A percentile compares a stretch with the other conserved stretches of the same genome.
These are phyloP conservation scores for Pyrocephalus nanus DNA, from an alignment of 2,797 vertebrate species.

Conservation along the genomic window DNA sequence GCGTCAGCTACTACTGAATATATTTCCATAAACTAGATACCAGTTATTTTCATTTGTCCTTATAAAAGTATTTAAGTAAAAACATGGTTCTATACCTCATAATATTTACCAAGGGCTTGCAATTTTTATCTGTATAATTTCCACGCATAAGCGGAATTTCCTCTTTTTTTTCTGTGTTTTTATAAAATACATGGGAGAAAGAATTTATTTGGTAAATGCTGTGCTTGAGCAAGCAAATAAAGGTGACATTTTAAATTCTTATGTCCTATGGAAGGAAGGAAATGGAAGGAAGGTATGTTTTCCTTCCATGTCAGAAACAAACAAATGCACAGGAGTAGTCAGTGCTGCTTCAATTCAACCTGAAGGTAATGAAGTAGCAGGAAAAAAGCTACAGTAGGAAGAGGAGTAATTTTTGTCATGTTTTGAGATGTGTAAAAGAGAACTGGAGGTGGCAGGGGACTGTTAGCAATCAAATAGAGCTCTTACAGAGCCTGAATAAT, in stretches of 20 bases:
- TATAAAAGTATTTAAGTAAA: background rate
- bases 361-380: background rate
- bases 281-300: background rate
- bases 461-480: background rate
- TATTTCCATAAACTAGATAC: background rate
- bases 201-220: background rate
- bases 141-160: background rate
- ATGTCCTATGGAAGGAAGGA: background rate
- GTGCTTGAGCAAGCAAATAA: background rate
- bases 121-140: background rate
- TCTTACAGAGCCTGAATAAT: background rate
- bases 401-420: background rate
- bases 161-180: background rate
- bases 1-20: background rate
- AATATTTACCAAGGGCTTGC: background rate
- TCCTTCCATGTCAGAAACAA: fast-evolving
- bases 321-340: background rate
- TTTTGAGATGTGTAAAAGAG: background rate
- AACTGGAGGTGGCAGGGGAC: background rate
- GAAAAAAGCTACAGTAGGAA: background rate
- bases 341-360: background rate
- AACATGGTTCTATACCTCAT: background rate
- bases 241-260: background rate
- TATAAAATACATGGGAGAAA: background rate
- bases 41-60: background rate